phyloP scores from a whole-genome alignment of 2,113 vertebrate genomes.

The Vulpes lagopus region DNA sequence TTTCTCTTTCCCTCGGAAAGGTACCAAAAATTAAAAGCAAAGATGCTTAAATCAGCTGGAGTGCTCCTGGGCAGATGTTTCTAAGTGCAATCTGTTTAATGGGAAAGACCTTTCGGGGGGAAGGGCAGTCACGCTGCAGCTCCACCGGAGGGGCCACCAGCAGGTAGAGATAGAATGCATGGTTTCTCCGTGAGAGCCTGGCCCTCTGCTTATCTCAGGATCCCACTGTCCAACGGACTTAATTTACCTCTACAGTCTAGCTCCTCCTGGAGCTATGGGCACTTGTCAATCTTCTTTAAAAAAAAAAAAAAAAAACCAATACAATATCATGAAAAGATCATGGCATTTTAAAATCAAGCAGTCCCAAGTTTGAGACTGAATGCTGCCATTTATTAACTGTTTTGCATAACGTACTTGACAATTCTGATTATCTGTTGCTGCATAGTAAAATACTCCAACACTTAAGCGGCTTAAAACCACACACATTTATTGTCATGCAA shows the following conservation, averaged over 20 bases:
- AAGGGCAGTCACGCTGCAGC: accelerated
- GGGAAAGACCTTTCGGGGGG: background rate
- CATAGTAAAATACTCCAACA: background rate
- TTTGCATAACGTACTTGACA: background rate
- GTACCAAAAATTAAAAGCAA: conserved; percentile 27
- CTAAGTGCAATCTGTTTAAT: background rate
- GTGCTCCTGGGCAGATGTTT: background rate
- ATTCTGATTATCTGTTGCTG: background rate
- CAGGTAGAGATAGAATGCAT: accelerated
- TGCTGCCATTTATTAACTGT: background rate
- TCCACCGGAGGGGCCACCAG: accelerated
- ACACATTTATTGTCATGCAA: background rate
- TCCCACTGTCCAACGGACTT: too few species aligned
- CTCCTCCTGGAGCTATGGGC: background rate
- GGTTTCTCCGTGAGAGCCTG: accelerated
- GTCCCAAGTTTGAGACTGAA: background rate
- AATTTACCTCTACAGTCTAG: background rate
- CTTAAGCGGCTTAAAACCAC: background rate
- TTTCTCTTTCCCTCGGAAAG: conserved; percentile 55
- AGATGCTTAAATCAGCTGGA: background rate
- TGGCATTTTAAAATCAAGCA: background rate
- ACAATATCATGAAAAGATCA: background rate
- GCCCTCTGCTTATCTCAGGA: background rate
- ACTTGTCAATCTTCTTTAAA: background rate
- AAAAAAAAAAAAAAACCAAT: background rate